Base-by-base conservation (phyloP, 2,113 vertebrate species). In the Sisor rabdophorus region DNA sequence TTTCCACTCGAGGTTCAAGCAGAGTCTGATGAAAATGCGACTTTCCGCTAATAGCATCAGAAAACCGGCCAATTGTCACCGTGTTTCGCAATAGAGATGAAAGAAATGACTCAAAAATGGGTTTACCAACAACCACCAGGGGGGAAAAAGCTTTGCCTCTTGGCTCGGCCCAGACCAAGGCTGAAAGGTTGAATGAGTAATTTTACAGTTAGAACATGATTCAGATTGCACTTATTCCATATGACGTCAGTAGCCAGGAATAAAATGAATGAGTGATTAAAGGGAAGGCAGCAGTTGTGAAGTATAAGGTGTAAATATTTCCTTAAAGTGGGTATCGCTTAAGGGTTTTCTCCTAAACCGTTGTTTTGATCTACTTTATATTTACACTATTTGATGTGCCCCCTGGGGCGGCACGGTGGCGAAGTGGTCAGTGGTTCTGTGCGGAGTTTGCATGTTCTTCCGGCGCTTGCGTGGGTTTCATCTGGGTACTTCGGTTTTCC, bases 1-100 rank as follows among this genome's bases (percentile, higher is more conserved):
- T 83, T 85, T 79, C 32, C 74, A 76, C 73, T 64, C 79, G 89
- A 89, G 89, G 89, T 90, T 90, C 86, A 89, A 79, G 81, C 80
- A 63, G 75, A 82, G 83, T 68, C n/a, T 20, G 47, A 52, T 69
- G 65, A 81, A 86, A 79, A 87, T 78, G 78, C 58, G 53, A 81
- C 87, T 85, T 77, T 69, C 22, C 82, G 89, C 84, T 82, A 83
- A 87, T 78, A 79, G 84, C 86, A 60, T 82, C 78, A 60, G 48
- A 73, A 77, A 76, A 79, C 48, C 40, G 47, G 54, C 48, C 72
- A 65, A 79, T 75, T 73, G 77, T 79, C 73, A 56, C 53, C 24
- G 44, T 30, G 48, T 54, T 65, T 40, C 20, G 69, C 22, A 72
- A 52, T 63, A 63, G n/a, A 77, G 48, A 30, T 20, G 67, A 17